Conservation (phyloP, 2,113 vertebrate genomes). For the Pomatorhinus ruficollis region DNA sequence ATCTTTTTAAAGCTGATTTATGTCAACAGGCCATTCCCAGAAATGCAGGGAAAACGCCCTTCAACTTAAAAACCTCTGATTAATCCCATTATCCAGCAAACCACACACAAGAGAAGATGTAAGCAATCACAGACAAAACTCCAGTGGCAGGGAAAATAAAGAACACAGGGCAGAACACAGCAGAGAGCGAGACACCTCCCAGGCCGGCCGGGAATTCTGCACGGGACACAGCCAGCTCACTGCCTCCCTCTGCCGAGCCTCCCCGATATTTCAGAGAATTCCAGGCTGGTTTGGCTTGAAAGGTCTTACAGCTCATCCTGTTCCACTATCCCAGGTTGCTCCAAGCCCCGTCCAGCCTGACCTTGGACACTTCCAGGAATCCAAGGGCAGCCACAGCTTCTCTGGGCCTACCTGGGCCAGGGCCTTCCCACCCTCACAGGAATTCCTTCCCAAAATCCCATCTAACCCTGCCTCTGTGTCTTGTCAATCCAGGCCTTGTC, state of each 20-base stretch:
- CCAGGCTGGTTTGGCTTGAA: background rate
- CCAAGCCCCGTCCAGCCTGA: background rate
- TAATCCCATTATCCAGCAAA: background rate
- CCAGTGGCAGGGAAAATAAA: background rate
- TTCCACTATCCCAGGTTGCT: background rate
- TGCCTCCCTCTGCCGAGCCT: constrained; percentile 26
- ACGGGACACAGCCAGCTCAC: background rate
- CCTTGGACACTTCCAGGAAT: background rate
- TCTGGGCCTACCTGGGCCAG: background rate
- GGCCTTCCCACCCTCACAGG: fast-evolving
- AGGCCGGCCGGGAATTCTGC: background rate
- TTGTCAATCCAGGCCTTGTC: background rate
- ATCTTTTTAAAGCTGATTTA: background rate
- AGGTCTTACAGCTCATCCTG: background rate
- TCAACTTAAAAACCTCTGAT: background rate
- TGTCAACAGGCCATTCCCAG: background rate
- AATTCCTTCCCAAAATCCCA: background rate
- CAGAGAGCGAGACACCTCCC: background rate
- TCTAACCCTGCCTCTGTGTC: background rate
- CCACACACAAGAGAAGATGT: background rate
- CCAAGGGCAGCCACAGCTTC: background rate
- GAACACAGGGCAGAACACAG: background rate
- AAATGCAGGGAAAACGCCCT: background rate
- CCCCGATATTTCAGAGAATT: background rate
- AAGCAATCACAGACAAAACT: background rate